A percentile compares a stretch with the other conserved stretches of the same genome.
Evolutionary conservation across 1,140 invertebrate species (phyloP).

Genomic region (Elysia chlorotica): DNA sequence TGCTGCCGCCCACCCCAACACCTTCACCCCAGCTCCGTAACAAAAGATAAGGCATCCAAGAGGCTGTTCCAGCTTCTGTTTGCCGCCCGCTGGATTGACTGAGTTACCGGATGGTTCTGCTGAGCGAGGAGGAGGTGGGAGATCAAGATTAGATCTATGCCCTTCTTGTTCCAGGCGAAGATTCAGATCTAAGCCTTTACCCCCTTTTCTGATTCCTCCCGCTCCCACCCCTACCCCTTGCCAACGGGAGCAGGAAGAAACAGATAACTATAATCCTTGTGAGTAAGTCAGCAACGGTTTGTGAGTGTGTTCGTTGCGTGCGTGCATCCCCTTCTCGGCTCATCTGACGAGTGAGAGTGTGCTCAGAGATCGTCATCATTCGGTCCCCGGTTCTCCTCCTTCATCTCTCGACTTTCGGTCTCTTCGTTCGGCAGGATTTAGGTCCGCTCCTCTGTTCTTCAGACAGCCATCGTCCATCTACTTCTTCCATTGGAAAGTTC

Average conservation of each 20-base stretch:
- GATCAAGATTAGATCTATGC: not conserved
- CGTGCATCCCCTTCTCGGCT: not conserved
- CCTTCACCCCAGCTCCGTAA: not conserved
- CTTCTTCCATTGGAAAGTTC: conserved; percentile 4
- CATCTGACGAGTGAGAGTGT: not conserved
- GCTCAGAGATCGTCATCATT: not conserved
- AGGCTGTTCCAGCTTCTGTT: conserved; percentile 15
- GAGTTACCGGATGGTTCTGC: not conserved
- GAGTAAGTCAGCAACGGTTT: not conserved
- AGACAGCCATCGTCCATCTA: not conserved
- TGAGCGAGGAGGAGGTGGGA: not conserved
- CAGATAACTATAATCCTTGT: not conserved
- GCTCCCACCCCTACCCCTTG: not conserved
- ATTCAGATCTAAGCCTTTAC: not conserved
- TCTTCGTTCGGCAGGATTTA: not conserved
- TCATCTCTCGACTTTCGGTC: conserved; percentile 4
- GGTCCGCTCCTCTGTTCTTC: not conserved
- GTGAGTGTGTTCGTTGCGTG: conserved; percentile 2
- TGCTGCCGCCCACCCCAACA: not conserved
- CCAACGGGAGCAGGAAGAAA: not conserved
- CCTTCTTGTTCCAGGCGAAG: not conserved
- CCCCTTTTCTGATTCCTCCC: not conserved
- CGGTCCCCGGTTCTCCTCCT: not conserved
- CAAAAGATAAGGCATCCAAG: not conserved
- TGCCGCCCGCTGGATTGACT: not conserved